Conservation (phyloP, 2,888 invertebrate species). For the Nezara viridula region DNA sequence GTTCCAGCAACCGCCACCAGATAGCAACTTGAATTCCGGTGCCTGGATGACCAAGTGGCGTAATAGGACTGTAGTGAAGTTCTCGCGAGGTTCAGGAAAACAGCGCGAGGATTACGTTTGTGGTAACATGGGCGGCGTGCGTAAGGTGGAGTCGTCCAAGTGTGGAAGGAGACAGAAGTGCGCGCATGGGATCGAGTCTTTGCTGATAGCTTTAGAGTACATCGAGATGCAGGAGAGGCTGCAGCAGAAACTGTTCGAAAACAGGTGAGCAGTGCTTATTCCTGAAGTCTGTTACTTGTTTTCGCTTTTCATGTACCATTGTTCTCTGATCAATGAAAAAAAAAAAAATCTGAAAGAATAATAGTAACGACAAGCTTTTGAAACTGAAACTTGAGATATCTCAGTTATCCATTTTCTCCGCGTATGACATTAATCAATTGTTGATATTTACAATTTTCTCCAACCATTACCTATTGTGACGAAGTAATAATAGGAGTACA, state of each 20-base stretch:
- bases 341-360: too few relatives aligned
- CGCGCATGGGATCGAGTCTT: neutral
- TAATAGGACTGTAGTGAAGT: conserved; percentile 21
- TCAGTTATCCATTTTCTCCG: too few relatives aligned
- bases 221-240: conserved; percentile 29
- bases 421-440: too few relatives aligned
- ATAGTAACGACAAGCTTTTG: too few relatives aligned
- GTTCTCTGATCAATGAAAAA: too few relatives aligned
- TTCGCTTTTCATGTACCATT: neutral
- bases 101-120: neutral
- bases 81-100: neutral
- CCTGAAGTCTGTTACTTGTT: neutral
- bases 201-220: neutral
- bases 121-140: neutral
- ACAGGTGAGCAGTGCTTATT: neutral
- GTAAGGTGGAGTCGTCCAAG: neutral
- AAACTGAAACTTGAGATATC: too few relatives aligned
- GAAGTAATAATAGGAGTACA: too few relatives aligned
- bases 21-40: neutral
- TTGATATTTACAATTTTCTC: too few relatives aligned
- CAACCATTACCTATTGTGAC: too few relatives aligned
- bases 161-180: neutral
- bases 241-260: neutral
- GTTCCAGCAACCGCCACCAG: conserved; percentile 19
- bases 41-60: conserved; percentile 30